These are phyloP conservation scores for Dreissena polymorpha DNA, from an alignment of 1,140 invertebrate genomes.

Conservation along the genomic window DNA sequence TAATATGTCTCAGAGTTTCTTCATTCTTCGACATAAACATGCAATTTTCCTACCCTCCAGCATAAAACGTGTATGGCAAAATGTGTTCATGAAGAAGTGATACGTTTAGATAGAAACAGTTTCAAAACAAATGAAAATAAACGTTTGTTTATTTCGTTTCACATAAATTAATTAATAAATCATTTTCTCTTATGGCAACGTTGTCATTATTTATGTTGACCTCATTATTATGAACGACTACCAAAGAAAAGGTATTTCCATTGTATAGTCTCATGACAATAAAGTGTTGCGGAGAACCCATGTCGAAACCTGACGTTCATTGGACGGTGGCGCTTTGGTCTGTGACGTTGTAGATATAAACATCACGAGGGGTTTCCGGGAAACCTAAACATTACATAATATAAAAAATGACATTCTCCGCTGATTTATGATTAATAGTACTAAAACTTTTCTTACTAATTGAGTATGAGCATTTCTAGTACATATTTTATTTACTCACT, in stretches of 20 bases:
- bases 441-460: neutral
- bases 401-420: too few relatives aligned
- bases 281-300: slow-evolving; percentile 38
- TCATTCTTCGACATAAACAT: too few relatives aligned
- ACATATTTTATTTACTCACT: neutral
- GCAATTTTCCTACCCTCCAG: too few relatives aligned
- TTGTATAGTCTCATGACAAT: slow-evolving; percentile 9
- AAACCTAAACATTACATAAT: neutral
- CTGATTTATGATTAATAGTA: neutral
- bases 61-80: too few relatives aligned
- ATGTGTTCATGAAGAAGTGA: too few relatives aligned
- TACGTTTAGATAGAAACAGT: too few relatives aligned
- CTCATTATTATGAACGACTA: neutral
- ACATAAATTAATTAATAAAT: too few relatives aligned
- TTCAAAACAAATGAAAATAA: too few relatives aligned
- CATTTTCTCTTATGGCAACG: too few relatives aligned
- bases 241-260: neutral
- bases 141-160: too few relatives aligned
- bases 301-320: slow-evolving; percentile 42
- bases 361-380: slow-evolving; percentile 15
- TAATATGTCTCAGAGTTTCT: too few relatives aligned
- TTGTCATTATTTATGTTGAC: too few relatives aligned
- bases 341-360: slow-evolving; percentile 16
- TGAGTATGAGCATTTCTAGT: neutral
- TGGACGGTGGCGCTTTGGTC: slow-evolving; percentile 13